Conservation (phyloP, 2,888 invertebrate genomes). For the Caenorhabditis sp. region DNA sequence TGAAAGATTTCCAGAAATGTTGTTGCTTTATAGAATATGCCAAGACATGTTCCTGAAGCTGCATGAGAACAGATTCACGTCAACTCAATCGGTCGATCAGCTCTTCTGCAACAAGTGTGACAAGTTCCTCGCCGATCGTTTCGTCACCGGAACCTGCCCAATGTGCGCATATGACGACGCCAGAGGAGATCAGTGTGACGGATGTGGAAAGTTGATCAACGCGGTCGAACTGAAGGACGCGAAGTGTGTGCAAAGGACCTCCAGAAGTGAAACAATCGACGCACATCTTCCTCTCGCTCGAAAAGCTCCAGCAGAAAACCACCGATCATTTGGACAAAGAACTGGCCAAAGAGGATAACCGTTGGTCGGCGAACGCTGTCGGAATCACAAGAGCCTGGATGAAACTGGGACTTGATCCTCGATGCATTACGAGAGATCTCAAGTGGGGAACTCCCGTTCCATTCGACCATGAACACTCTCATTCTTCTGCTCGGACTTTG, state of each 20-base stretch:
- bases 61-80: constrained; percentile 88
- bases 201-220: constrained; percentile 95
- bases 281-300: constrained; percentile 94
- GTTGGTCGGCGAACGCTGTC: constrained; percentile 91
- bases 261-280: constrained; percentile 84
- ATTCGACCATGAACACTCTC: too few relatives aligned
- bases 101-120: constrained; percentile 91
- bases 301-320: constrained; percentile 83
- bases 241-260: constrained; percentile 71
- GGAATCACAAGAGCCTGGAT: constrained; percentile 93
- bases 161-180: constrained; percentile 92
- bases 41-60: constrained; percentile 91
- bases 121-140: constrained; percentile 85
- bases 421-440: constrained; percentile 96
- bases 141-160: constrained; percentile 96
- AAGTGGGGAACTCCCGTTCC: constrained; percentile 99
- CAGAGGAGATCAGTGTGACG: constrained; percentile 98
- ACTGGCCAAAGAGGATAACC: constrained; percentile 81
- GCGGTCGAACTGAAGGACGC: constrained; percentile 81
- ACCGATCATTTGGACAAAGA: constrained; percentile 84
- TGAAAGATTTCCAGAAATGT: not conserved
- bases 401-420: constrained; percentile 88
- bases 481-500: too few relatives aligned
- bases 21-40: constrained; percentile 84
- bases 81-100: constrained; percentile 90